These are phyloP conservation scores for Gymnorhina tibicen DNA, from an alignment of 2,113 vertebrate genomes.

Conservation along the genomic window DNA sequence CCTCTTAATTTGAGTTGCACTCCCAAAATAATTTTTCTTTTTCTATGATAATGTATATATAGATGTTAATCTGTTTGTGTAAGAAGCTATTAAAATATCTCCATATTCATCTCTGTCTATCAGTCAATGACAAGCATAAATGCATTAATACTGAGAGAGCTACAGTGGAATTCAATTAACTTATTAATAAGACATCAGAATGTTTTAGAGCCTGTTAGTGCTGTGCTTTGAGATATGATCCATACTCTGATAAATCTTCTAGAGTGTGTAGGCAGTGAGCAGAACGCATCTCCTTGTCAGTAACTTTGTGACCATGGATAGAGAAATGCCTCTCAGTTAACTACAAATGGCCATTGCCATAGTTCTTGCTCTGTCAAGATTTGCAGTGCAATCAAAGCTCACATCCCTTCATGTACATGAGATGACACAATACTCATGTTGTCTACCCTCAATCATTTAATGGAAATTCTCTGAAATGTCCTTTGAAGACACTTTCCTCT, in stretches of 20 bases:
- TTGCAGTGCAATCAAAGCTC: not conserved
- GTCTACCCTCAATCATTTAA: not conserved
- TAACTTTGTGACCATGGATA: not conserved
- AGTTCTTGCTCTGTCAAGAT: not conserved
- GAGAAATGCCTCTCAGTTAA: not conserved
- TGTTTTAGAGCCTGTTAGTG: slow-evolving; percentile 47
- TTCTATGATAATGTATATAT: slow-evolving; percentile 53
- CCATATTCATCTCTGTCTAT: slow-evolving; percentile 56
- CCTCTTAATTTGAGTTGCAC: slow-evolving; percentile 2
- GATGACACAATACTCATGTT: not conserved
- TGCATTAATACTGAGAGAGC: slow-evolving; percentile 23
- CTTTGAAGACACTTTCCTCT: not conserved
- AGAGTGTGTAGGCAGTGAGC: not conserved
- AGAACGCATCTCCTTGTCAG: not conserved
- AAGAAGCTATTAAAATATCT: slow-evolving; percentile 64
- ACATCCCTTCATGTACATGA: not conserved
- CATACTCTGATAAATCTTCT: slow-evolving; percentile 35
- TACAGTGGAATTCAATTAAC: slow-evolving; percentile 65
- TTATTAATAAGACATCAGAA: slow-evolving; percentile 65
- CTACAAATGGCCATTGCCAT: not conserved
- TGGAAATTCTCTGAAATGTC: not conserved
- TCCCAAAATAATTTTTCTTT: slow-evolving; percentile 42
- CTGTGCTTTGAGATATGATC: slow-evolving; percentile 38
- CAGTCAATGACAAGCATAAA: slow-evolving; percentile 62
- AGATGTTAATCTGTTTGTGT: slow-evolving; percentile 48